Percentiles rank a stretch among this genome's conserved stretches.
These are phyloP conservation scores for Leucoma salicis DNA, from an alignment of 2,888 invertebrate genomes.

Conservation along the genomic window DNA sequence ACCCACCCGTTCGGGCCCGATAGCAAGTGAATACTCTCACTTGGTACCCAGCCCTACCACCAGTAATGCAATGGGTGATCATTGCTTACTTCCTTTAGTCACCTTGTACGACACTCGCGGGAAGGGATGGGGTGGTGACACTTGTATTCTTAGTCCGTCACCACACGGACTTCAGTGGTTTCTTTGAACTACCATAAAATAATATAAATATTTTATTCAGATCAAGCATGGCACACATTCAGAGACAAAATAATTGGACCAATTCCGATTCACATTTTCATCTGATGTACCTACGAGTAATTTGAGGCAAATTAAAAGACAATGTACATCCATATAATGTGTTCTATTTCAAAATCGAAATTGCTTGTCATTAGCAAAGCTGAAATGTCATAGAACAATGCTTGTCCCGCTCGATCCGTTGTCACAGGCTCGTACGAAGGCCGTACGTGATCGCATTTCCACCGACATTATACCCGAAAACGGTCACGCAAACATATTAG, in stretches of 20 bases:
- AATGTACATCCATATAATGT: constrained; percentile 63
- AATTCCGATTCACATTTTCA: constrained; percentile 30
- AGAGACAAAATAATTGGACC: constrained; percentile 22
- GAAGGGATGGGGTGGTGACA: no score
- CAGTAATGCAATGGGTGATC: no score
- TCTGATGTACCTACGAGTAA: constrained; percentile 43
- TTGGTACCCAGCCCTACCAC: no score
- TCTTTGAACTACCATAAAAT: no score
- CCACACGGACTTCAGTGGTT: no score
- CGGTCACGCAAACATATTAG: constrained; percentile 66
- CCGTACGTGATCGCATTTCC: constrained; percentile 77
- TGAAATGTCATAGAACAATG: constrained; percentile 82
- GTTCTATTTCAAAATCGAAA: constrained; percentile 74
- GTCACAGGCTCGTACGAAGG: constrained; percentile 67
- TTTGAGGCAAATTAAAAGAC: constrained; percentile 62
- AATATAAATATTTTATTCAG: no score
- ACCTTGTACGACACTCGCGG: no score
- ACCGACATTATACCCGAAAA: constrained; percentile 59
- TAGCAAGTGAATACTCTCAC: no score
- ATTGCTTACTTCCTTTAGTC: no score
- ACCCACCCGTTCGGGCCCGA: no score
- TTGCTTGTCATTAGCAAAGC: constrained; percentile 78
- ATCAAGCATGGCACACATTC: no score
- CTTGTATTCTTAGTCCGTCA: no score
- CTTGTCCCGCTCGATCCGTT: constrained; percentile 51